Percentiles rank a stretch among this genome's conserved stretches.
phyloP scores from a whole-genome alignment of 2,113 vertebrate species.

The Mesembrinibis cayennensis region DNA sequence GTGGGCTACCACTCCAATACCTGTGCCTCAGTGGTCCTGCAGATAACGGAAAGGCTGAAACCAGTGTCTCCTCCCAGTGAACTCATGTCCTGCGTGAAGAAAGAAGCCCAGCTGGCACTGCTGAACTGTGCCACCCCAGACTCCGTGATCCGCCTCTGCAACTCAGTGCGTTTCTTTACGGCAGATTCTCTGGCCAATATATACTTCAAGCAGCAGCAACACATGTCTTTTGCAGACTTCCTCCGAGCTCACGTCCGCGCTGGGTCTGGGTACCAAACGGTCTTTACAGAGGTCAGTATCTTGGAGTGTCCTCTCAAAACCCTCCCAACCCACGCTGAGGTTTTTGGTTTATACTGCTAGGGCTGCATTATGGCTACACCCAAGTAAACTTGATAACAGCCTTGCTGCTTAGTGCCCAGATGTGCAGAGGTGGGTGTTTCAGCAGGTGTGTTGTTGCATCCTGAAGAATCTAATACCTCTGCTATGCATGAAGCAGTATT shows the following conservation, averaged over 20 bases:
- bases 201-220: constrained; percentile 84
- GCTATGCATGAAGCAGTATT: rapidly evolving
- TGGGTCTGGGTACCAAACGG: background rate
- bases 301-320: rapidly evolving
- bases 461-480: background rate
- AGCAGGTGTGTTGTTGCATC: background rate
- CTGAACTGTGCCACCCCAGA: constrained; percentile 91
- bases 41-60: constrained; percentile 73
- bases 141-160: constrained; percentile 82
- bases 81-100: constrained; percentile 33
- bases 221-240: constrained; percentile 84
- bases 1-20: constrained; percentile 90
- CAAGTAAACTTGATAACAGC: rapidly evolving
- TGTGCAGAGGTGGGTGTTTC: background rate
- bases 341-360: rapidly evolving
- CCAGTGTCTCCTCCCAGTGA: background rate
- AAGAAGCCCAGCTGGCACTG: constrained; percentile 77
- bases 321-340: rapidly evolving
- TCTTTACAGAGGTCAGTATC: constrained; percentile 86
- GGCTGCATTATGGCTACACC: rapidly evolving
- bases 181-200: constrained; percentile 52
- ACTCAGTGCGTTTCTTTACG: constrained; percentile 53
- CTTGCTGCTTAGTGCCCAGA: rapidly evolving
- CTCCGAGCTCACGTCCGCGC: constrained; percentile 68
- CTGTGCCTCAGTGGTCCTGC: constrained; percentile 89